Conservation (phyloP, 2,797 vertebrate genomes). For the Poliocrania exsul region DNA sequence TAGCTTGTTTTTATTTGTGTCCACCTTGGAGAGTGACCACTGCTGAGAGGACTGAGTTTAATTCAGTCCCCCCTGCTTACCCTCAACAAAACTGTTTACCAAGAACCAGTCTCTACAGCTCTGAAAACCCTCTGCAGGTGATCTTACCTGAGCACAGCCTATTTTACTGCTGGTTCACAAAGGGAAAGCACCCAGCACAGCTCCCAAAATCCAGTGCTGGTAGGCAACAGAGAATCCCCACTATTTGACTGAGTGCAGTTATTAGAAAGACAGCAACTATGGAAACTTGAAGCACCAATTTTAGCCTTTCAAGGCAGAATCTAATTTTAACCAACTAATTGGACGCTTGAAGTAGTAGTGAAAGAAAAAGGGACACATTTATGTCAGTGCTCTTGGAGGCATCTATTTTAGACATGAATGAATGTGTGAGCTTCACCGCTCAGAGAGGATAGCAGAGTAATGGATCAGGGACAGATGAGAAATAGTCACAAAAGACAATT, state of each 20-base stretch:
- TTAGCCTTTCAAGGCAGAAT: conserved; percentile 8
- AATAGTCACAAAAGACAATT: background rate
- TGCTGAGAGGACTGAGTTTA: background rate
- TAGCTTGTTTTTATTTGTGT: background rate
- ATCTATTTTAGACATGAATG: conserved; percentile 42
- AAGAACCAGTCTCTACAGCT: background rate
- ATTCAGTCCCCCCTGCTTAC: background rate
- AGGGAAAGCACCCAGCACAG: background rate
- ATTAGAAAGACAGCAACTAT: conserved; percentile 5
- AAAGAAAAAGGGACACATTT: background rate
- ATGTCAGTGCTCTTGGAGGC: background rate
- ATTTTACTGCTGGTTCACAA: background rate
- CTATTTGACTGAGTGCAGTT: background rate
- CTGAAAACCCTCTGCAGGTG: background rate
- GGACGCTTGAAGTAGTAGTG: background rate
- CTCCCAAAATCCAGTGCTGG: background rate
- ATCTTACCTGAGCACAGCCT: background rate
- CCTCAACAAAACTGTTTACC: background rate
- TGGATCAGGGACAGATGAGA: background rate
- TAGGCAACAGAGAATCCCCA: background rate
- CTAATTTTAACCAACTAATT: conserved; percentile 49
- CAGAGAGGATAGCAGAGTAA: background rate
- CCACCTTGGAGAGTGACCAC: background rate
- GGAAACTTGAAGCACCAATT: conserved; percentile 30
- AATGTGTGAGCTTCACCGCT: background rate